Evolutionary conservation across 2,113 vertebrate genomes (phyloP).

Genomic region (Pao palembangensis): DNA sequence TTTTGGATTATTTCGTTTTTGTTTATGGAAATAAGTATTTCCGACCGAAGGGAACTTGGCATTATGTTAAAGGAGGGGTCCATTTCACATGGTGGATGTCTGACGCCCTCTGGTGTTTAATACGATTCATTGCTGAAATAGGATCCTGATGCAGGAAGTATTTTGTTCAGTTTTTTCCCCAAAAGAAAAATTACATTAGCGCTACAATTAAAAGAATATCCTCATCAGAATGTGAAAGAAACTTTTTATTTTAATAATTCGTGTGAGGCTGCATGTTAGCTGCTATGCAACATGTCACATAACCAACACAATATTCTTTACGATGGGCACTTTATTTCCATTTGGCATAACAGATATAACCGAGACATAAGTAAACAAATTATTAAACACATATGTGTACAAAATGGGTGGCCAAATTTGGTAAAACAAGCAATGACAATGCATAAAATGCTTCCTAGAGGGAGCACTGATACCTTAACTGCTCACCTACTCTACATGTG

Average conservation of each 20-base stretch:
- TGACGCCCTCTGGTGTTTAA: conserved; percentile 34
- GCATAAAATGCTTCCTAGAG: conserved; percentile 34
- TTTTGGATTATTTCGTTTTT: not conserved
- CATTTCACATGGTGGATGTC: not conserved
- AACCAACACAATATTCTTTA: conserved; percentile 15
- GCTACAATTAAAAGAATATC: too few species aligned
- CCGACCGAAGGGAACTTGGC: conserved; percentile 7
- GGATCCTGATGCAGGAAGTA: not conserved
- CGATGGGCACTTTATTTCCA: conserved; percentile 83
- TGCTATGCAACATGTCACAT: not conserved
- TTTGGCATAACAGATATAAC: conserved; percentile 78
- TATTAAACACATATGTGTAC: conserved; percentile 48
- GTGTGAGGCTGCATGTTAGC: not conserved
- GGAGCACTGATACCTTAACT: conserved; percentile 15
- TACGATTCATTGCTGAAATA: not conserved
- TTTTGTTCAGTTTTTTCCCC: too few species aligned
- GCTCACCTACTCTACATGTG: conserved; percentile 16
- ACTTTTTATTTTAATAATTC: not conserved
- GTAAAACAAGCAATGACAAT: conserved; percentile 23
- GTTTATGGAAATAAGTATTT: not conserved
- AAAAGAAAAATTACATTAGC: too few species aligned
- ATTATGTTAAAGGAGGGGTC: not conserved
- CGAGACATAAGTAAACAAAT: conserved; percentile 53
- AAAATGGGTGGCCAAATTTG: conserved; percentile 39
- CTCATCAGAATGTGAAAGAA: not conserved